Evolutionary conservation across 2,888 invertebrate species (phyloP), one percentile per base, ranked within the genome.

Genomic region (Epinotia bilunana): DNA sequence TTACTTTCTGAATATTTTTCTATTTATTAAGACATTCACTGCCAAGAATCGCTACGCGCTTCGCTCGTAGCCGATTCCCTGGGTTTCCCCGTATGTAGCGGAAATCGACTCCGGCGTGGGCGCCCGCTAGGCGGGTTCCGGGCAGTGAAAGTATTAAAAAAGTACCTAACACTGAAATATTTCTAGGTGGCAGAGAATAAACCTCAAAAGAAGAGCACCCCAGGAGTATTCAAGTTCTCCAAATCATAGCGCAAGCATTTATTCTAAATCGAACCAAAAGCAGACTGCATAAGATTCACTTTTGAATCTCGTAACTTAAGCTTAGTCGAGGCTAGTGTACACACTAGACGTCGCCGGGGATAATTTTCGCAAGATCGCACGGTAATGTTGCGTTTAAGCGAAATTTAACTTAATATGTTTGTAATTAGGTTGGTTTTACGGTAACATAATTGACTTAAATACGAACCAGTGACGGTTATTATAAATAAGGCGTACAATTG

Each of bases 171-270:
- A 39, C 39, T 39, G 39, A 39, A 39, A 39, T 39, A 39, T 76
- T 90, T 93, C 71, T 84, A 96, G 95, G 95, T 95, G 20, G 93
- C 95, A 13, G 95, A 96, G 83, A 95, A 92, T 83, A 95, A 95
- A 85, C 95, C 95, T 12, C 94, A 95, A 77, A 95, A 95, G 87
- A 95, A 95, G 84, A 92, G 94, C 39, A 92, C 95, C 0, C 94
- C 95, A 2, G 95, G 95, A 72, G 95, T 96, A n/a, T 96, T 96
- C 84, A 96, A 95, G 83, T 95, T 96, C 81, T 95, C 95, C 79
- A 96, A 96, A 90, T 95, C 93, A 82, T 95, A 91, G 86, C 83
- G 61, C 46, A 71, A 75, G 65, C 69, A 69, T 72, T 76, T 76
- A 77, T 77, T 62, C 67, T 74, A 72, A 78, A 72, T 70, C 55